phyloP scores from a whole-genome alignment of 2,113 vertebrate genomes.

The Eretmochelys imbricata region DNA sequence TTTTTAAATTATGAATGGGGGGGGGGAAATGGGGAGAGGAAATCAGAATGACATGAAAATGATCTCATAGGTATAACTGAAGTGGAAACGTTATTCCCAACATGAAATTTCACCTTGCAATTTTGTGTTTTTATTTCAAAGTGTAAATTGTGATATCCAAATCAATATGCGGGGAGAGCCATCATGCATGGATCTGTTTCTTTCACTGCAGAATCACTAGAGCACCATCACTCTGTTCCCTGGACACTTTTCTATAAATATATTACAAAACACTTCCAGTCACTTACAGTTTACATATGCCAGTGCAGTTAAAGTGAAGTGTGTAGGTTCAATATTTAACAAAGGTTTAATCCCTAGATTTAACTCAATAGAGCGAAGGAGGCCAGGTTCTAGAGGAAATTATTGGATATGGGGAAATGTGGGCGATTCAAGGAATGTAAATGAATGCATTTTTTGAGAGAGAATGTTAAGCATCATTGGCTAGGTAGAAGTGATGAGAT shows the following conservation, averaged over 20 bases:
- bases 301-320: constrained; percentile 2
- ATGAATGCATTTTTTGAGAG: constrained; percentile 13
- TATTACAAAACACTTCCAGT: neutral
- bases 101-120: neutral
- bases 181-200: neutral
- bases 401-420: neutral
- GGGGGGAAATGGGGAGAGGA: neutral
- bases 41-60: neutral
- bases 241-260: neutral
- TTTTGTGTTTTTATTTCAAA: constrained; percentile 16
- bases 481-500: constrained; percentile 19
- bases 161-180: neutral
- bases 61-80: neutral
- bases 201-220: neutral
- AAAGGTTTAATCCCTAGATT: neutral
- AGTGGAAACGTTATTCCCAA: neutral
- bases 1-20: neutral
- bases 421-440: constrained; percentile 6
- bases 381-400: neutral
- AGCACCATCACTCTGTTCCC: neutral
- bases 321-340: neutral
- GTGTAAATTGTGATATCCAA: neutral
- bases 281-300: neutral
- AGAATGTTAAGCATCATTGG: constrained; percentile 2
- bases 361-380: neutral